These are phyloP conservation scores for Lasioglossum baleicum DNA, from an alignment of 1,140 invertebrate genomes.

Conservation along the genomic window DNA sequence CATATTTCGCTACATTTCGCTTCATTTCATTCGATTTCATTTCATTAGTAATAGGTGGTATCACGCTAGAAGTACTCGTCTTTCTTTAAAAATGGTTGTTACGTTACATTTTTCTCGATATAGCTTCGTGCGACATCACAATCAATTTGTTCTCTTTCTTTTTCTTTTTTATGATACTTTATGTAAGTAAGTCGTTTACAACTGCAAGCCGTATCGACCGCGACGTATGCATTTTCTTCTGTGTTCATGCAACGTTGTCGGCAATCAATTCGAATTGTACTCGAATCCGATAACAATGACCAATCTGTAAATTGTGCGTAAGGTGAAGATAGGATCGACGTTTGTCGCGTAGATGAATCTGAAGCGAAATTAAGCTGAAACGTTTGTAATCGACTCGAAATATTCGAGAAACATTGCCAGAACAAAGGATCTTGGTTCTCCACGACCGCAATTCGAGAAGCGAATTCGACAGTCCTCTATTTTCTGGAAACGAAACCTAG, in stretches of 20 bases:
- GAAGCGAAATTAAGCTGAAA: neutral
- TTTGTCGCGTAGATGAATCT: neutral
- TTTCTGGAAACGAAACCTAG: neutral
- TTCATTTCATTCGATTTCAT: too few relatives aligned
- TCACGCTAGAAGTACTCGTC: conserved; percentile 13
- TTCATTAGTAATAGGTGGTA: neutral
- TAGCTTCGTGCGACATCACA: conserved; percentile 24
- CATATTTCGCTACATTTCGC: neutral
- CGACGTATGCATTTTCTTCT: neutral
- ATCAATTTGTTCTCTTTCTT: too few relatives aligned
- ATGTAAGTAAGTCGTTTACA: neutral
- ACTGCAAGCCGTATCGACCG: neutral
- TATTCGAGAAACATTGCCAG: neutral
- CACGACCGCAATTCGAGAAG: neutral
- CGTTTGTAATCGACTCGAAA: neutral
- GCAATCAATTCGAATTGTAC: neutral
- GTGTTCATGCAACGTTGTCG: neutral
- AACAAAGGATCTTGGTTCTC: neutral
- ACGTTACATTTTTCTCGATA: conserved; percentile 17
- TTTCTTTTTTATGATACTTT: too few relatives aligned
- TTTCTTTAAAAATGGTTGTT: conserved; percentile 28
- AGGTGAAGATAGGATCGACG: neutral
- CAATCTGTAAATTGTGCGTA: too few relatives aligned
- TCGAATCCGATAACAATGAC: neutral
- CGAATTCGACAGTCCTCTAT: neutral